Conservation (phyloP, 2,888 invertebrate species). For the Xestia c-nigrum region DNA sequence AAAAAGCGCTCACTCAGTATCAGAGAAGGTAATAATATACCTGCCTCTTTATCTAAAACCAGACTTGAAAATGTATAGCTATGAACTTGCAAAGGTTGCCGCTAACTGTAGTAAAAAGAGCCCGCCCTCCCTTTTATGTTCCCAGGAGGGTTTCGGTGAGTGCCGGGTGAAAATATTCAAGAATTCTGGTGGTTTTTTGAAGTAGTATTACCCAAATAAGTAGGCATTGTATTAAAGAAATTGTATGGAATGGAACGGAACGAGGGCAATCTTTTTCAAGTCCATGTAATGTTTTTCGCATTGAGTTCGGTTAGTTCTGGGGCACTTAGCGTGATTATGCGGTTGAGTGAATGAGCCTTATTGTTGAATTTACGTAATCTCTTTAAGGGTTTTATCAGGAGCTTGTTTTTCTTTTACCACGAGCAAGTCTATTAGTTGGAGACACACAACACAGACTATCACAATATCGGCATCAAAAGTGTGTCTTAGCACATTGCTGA, state of each 20-base stretch:
- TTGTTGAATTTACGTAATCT: conserved; percentile 17
- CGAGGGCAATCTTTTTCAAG: conserved; percentile 56
- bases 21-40: conserved; percentile 58
- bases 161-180: conserved; percentile 75
- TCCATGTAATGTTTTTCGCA: conserved; percentile 38
- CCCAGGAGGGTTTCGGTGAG: conserved; percentile 70
- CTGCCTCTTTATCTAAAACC: conserved; percentile 68
- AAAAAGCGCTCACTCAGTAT: conserved; percentile 49
- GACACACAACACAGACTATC: not conserved
- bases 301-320: conserved; percentile 53
- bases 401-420: not conserved
- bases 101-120: conserved; percentile 70
- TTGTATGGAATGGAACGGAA: conserved; percentile 53
- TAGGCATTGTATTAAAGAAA: conserved; percentile 64
- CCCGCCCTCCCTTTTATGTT: conserved; percentile 73
- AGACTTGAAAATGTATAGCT: conserved; percentile 70
- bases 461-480: not conserved
- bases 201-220: conserved; percentile 66
- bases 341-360: conserved; percentile 12
- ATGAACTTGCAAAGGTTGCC: conserved; percentile 72
- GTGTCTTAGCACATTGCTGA: not conserved
- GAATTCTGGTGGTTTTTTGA: conserved; percentile 70
- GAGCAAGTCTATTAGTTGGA: not conserved
- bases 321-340: conserved; percentile 55
- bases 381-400: not conserved